phyloP scores from a whole-genome alignment of 2,888 invertebrate genomes.

The Chironomus riparius region DNA sequence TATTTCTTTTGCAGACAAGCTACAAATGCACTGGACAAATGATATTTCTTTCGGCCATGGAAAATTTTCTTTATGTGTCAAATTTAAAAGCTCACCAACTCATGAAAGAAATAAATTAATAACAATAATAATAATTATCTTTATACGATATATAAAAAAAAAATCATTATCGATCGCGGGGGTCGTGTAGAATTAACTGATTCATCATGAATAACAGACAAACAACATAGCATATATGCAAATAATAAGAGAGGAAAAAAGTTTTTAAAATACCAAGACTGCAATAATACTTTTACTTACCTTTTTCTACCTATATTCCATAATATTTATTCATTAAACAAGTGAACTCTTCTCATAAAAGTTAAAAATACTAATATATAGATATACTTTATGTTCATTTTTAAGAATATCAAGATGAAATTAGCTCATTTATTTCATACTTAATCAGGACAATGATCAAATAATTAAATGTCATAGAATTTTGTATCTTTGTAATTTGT shows the following conservation, averaged over 20 bases:
- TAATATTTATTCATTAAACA: background rate
- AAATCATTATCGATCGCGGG: too few relatives aligned
- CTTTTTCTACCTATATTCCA: background rate
- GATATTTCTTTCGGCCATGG: constrained; percentile 18
- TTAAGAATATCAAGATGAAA: background rate
- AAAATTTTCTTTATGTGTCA: constrained; percentile 26
- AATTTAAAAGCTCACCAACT: constrained; percentile 16
- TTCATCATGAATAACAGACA: background rate
- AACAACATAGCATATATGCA: background rate
- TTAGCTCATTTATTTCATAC: too few relatives aligned
- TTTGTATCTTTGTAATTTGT: too few relatives aligned
- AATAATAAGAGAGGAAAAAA: background rate
- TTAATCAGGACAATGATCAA: too few relatives aligned
- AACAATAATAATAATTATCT: background rate
- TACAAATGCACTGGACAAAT: constrained; percentile 19
- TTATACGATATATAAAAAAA: background rate
- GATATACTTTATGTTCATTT: background rate
- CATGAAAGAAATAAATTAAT: background rate
- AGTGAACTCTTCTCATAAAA: background rate
- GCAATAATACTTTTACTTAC: background rate
- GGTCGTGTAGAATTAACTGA: background rate
- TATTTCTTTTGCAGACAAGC: constrained; percentile 24
- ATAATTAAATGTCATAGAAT: too few relatives aligned
- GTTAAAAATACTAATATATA: too few relatives aligned
- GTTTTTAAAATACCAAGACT: background rate